These are phyloP conservation scores for Lethenteron camtschaticum DNA, from an alignment of 2,113 vertebrate species.

Conservation along the genomic window DNA sequence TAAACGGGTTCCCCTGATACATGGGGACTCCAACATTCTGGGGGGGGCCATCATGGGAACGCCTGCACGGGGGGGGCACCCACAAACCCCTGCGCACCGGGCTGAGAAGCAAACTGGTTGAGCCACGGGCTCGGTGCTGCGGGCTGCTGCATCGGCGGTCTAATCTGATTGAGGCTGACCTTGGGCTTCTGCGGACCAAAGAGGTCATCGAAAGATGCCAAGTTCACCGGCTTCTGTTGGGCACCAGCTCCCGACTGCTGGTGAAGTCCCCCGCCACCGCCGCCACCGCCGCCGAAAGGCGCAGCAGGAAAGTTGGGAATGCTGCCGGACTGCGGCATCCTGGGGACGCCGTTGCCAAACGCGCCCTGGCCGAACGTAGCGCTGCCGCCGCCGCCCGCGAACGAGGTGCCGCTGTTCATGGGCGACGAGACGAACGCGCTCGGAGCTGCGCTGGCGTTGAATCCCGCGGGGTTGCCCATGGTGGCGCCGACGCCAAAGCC, in stretches of 20 bases:
- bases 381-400: too few species aligned
- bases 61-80: slow-evolving; percentile 27
- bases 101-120: slow-evolving; percentile 43
- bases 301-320: too few species aligned
- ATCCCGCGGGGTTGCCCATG: slow-evolving; percentile 21
- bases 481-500: slow-evolving; percentile 47
- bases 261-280: too few species aligned
- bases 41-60: slow-evolving; percentile 27
- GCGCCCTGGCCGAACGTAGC: too few species aligned
- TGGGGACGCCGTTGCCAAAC: too few species aligned
- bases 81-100: slow-evolving; percentile 25
- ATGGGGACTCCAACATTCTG: slow-evolving; percentile 35
- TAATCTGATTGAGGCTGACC: slow-evolving; percentile 76
- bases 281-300: too few species aligned
- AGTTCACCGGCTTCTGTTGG: slow-evolving; percentile 26
- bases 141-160: slow-evolving; percentile 25
- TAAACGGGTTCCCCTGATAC: slow-evolving; percentile 75
- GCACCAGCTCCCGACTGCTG: not conserved
- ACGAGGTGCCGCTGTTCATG: too few species aligned
- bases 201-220: slow-evolving; percentile 69
- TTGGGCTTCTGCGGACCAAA: slow-evolving; percentile 70
- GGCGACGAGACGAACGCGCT: too few species aligned
- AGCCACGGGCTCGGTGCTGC: slow-evolving; percentile 41
- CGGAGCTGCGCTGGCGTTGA: too few species aligned
- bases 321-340: too few species aligned